phyloP scores from a whole-genome alignment of 2,888 invertebrate genomes.

The Caenorhabditis drosophilae region DNA sequence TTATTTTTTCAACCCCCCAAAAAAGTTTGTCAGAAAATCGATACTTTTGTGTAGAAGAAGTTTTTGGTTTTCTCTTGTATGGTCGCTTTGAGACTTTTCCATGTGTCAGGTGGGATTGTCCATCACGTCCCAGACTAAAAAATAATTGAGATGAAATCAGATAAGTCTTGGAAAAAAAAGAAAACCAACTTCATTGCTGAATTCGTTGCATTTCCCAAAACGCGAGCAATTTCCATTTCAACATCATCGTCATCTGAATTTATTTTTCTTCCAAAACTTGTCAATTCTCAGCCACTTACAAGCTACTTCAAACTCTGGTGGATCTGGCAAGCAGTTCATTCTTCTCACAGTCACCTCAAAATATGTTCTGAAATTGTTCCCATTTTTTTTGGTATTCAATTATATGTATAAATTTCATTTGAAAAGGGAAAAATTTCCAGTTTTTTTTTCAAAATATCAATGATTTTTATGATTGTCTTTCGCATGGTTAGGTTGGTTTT shows the following conservation, averaged over 20 bases:
- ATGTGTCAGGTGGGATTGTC: constrained; percentile 26
- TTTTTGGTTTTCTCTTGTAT: constrained; percentile 38
- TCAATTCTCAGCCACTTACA: constrained; percentile 44
- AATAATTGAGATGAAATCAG: neutral
- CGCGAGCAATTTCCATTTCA: constrained; percentile 49
- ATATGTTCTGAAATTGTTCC: constrained; percentile 48
- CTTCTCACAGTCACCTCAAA: constrained; percentile 67
- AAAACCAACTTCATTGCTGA: constrained; percentile 17
- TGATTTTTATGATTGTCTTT: too few relatives aligned
- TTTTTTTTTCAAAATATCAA: too few relatives aligned
- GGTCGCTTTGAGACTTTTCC: constrained; percentile 30
- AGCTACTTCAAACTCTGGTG: constrained; percentile 63
- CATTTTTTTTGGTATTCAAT: neutral
- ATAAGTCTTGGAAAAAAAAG: neutral
- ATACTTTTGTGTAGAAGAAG: constrained; percentile 35
- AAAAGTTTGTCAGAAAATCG: constrained; percentile 7
- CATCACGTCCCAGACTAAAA: constrained; percentile 20
- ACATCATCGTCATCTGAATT: constrained; percentile 62
- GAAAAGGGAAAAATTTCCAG: too few relatives aligned
- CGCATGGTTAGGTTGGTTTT: too few relatives aligned
- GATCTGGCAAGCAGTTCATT: constrained; percentile 68
- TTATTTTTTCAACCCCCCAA: constrained; percentile 19
- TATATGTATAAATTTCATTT: too few relatives aligned
- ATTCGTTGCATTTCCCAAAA: constrained; percentile 49
- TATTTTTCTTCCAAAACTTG: neutral